Percentiles rank a stretch among this genome's conserved stretches.
Conservation (phyloP, 2,797 vertebrate species). For the Myotis vivesi region DNA sequence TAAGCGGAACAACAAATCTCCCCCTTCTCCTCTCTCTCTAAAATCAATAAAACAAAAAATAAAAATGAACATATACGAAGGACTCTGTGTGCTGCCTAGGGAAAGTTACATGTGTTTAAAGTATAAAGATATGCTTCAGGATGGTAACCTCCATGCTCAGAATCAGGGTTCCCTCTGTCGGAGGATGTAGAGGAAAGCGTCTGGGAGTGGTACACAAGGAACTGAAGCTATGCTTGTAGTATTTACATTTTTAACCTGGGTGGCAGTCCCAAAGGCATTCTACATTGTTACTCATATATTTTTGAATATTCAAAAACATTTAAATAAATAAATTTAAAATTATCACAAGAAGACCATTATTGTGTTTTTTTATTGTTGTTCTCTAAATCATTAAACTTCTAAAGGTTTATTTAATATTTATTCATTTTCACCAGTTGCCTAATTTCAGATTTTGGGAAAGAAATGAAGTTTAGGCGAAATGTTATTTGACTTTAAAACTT, state of each 20-base stretch:
- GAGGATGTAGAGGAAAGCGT: not conserved
- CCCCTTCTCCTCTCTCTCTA: not conserved
- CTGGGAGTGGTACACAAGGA: not conserved
- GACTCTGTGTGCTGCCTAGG: not conserved
- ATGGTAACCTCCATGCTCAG: not conserved
- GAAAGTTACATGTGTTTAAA: not conserved
- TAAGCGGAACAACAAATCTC: not conserved
- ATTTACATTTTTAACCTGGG: not conserved
- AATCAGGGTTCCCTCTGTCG: not conserved
- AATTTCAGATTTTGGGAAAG: conserved; percentile 40
- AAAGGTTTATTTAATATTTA: not conserved
- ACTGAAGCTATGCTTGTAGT: not conserved
- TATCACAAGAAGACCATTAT: not conserved
- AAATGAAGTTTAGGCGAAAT: not conserved
- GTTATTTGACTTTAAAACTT: conserved; percentile 47
- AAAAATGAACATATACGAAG: not conserved
- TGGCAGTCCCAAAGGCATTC: not conserved
- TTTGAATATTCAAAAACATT: conserved; percentile 15
- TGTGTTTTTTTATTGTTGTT: not conserved
- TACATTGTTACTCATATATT: not conserved
- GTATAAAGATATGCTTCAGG: not conserved
- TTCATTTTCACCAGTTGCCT: conserved; percentile 15
- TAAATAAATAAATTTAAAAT: not conserved
- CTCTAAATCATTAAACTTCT: conserved; percentile 13
- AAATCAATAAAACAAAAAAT: not conserved